phyloP scores from a whole-genome alignment of 2,797 vertebrate species.

The Pachyuromys duprasi region DNA sequence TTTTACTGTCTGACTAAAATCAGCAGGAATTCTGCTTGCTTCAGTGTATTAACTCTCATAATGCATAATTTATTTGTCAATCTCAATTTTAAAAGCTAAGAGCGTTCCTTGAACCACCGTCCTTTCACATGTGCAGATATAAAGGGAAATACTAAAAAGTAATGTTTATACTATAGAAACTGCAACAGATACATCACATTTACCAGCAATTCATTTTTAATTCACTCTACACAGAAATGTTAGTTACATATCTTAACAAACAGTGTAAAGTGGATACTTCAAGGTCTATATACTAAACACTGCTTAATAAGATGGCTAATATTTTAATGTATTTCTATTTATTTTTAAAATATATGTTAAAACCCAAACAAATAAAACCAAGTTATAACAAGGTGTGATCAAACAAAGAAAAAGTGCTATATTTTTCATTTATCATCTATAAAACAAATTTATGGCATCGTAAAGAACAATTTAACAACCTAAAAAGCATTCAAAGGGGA shows the following conservation, averaged over 20 bases:
- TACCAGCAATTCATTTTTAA: constrained; percentile 42
- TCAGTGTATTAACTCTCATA: constrained; percentile 55
- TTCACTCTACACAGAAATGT: constrained; percentile 10
- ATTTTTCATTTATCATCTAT: constrained; percentile 82
- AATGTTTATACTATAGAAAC: constrained; percentile 12
- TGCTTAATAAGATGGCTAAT: constrained; percentile 60
- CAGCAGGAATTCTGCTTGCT: constrained; percentile 47
- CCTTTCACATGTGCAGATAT: constrained; percentile 5
- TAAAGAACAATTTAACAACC: constrained; percentile 86
- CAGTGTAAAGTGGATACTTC: constrained; percentile 36
- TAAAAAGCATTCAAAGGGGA: constrained; percentile 79
- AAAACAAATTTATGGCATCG: constrained; percentile 86
- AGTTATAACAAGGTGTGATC: constrained; percentile 73
- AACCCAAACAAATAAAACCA: constrained; percentile 68
- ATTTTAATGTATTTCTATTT: constrained; percentile 62
- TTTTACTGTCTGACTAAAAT: constrained; percentile 47
- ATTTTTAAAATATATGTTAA: constrained; percentile 21
- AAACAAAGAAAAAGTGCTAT: constrained; percentile 77
- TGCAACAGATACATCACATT: constrained; percentile 10
- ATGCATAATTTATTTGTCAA: constrained; percentile 48
- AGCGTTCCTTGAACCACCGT: constrained; percentile 33
- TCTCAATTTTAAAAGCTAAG: constrained; percentile 34
- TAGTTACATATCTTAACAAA: constrained; percentile 41
- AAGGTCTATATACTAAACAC: constrained; percentile 61
- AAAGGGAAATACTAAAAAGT: constrained; percentile 39